phyloP scores from a whole-genome alignment of 2,888 invertebrate genomes.

The Ptychoptera albimana region DNA sequence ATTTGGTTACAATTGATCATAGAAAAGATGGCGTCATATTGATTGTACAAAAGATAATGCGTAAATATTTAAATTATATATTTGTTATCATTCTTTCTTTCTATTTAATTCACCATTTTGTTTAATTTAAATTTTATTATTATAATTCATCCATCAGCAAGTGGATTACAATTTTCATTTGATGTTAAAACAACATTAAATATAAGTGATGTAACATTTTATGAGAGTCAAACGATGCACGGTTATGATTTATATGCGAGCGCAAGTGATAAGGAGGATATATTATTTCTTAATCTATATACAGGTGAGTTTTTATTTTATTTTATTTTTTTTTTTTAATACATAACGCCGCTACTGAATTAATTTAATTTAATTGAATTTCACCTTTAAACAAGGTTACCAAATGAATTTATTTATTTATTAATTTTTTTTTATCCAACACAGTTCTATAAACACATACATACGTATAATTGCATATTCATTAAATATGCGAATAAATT shows the following conservation, averaged over 20 bases:
- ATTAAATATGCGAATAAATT: no score
- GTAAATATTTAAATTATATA: constrained; percentile 25
- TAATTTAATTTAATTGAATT: no score
- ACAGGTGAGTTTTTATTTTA: constrained; percentile 32
- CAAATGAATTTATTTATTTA: constrained; percentile 1
- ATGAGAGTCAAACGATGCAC: constrained; percentile 51
- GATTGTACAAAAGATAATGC: constrained; percentile 45
- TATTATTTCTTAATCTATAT: constrained; percentile 50
- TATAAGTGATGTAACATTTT: constrained; percentile 55
- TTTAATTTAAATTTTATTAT: neutral
- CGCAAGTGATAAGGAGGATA: constrained; percentile 52
- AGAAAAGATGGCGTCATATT: constrained; percentile 39
- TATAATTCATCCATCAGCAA: constrained; percentile 29
- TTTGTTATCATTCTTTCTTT: neutral
- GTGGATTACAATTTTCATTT: constrained; percentile 49
- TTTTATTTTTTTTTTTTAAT: neutral
- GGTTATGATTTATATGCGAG: constrained; percentile 60
- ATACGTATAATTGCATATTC: no score
- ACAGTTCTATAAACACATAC: no score
- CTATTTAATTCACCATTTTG: neutral
- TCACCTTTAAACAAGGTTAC: neutral
- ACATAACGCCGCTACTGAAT: neutral
- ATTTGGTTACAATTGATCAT: constrained; percentile 48
- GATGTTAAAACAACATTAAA: constrained; percentile 59
- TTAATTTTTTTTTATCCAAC: no score